phyloP scores from a whole-genome alignment of 1,140 invertebrate species.

The Heliothis virescens region DNA sequence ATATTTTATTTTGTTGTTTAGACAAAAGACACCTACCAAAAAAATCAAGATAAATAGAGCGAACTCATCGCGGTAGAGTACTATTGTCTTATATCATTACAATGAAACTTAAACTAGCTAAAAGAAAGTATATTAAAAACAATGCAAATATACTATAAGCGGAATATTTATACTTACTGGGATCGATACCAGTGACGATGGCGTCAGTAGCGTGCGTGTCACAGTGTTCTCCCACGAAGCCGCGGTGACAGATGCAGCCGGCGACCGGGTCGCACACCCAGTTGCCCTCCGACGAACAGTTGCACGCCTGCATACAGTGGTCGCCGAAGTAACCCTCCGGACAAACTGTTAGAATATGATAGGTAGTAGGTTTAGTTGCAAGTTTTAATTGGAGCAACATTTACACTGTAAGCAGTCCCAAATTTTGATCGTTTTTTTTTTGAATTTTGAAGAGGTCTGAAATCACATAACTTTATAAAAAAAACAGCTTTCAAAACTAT shows the following conservation, averaged over 20 bases:
- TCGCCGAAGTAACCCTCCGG: conserved; percentile 96
- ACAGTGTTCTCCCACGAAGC: conserved; percentile 89
- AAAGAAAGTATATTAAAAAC: neutral
- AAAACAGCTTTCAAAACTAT: too few species aligned
- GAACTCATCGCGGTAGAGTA: neutral
- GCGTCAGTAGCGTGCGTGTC: conserved; percentile 78
- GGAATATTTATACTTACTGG: conserved; percentile 45
- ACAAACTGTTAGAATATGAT: conserved; percentile 88
- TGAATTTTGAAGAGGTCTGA: too few species aligned
- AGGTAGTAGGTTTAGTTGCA: too few species aligned
- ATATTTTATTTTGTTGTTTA: too few species aligned
- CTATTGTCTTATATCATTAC: neutral
- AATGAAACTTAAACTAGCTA: neutral
- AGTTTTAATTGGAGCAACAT: too few species aligned
- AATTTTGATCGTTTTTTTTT: too few species aligned
- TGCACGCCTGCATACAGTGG: conserved; percentile 93
- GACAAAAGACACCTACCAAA: too few species aligned
- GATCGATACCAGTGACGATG: conserved; percentile 61
- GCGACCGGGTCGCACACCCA: conserved; percentile 93
- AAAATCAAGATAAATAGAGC: too few species aligned
- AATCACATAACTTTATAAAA: too few species aligned
- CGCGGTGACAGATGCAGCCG: conserved; percentile 93
- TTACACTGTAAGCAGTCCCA: too few species aligned
- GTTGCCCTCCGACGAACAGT: conserved; percentile 90
- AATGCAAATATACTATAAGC: neutral